Evolutionary conservation across 2,113 vertebrate genomes (phyloP).

Genomic region (Talpa occidentalis): DNA sequence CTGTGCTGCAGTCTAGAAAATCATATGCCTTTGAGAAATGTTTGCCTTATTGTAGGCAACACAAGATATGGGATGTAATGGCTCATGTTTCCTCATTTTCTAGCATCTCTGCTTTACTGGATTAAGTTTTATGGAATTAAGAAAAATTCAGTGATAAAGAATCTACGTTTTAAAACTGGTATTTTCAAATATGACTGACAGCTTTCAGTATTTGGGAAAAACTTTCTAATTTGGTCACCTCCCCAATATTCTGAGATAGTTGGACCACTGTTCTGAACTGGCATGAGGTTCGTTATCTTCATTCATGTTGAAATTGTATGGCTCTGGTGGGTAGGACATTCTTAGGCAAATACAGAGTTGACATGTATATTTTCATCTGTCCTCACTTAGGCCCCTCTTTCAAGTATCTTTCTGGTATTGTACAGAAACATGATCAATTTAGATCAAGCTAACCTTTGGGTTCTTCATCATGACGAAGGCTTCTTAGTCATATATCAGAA

Average conservation of each 20-base stretch:
- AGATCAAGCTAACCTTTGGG: not conserved
- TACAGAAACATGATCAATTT: not conserved
- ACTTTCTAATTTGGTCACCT: not conserved
- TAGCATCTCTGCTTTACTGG: not conserved
- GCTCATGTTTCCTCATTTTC: slow-evolving; percentile 54
- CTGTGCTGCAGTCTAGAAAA: slow-evolving; percentile 53
- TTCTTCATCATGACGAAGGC: not conserved
- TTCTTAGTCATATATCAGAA: not conserved
- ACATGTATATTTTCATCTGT: not conserved
- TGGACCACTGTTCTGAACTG: not conserved
- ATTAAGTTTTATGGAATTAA: slow-evolving; percentile 14
- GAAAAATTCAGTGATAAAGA: not conserved
- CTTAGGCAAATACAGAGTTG: not conserved
- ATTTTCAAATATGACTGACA: not conserved
- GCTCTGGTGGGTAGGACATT: not conserved
- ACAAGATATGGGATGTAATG: slow-evolving; percentile 18
- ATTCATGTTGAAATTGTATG: not conserved
- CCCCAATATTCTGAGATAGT: not conserved
- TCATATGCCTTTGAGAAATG: slow-evolving; percentile 50
- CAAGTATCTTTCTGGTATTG: not conserved
- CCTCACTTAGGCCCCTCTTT: not conserved
- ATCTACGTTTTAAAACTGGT: not conserved
- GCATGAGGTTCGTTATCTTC: not conserved
- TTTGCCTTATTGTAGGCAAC: slow-evolving; percentile 45
- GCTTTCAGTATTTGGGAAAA: not conserved